Evolutionary conservation across 2,113 vertebrate genomes (phyloP).

Genomic region (Myrmecophaga tridactyla): DNA sequence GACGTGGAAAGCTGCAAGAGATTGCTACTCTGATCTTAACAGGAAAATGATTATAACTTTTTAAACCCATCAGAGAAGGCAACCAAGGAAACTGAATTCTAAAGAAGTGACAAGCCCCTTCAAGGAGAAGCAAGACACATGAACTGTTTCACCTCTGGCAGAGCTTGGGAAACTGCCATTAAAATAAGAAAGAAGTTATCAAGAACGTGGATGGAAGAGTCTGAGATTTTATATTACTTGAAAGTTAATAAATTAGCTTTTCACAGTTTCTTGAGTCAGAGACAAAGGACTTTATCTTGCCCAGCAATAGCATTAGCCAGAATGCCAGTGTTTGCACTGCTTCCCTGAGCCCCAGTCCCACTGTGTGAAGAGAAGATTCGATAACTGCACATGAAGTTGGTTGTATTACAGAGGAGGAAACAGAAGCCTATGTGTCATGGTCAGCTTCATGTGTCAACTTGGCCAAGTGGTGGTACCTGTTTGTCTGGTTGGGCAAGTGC

Average conservation of each 20-base stretch:
- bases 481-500: no score
- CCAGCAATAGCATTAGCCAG: background rate
- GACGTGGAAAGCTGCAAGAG: background rate
- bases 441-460: no score
- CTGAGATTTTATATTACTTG: background rate
- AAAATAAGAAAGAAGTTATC: background rate
- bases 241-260: background rate
- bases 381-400: background rate
- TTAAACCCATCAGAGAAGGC: background rate
- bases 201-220: background rate
- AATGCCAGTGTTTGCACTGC: background rate
- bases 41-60: background rate
- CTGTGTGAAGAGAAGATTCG: background rate
- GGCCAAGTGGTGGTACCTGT: no score
- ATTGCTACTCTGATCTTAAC: background rate
- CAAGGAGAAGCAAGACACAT: background rate
- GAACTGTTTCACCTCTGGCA: background rate
- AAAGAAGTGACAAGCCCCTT: background rate
- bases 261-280: background rate
- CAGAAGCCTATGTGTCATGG: no score
- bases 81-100: constrained; percentile 1
- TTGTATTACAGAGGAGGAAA: background rate
- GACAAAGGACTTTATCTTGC: background rate
- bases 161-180: background rate
- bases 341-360: background rate